Conservation (phyloP, 2,888 invertebrate species). For the Oscheius sp. region DNA sequence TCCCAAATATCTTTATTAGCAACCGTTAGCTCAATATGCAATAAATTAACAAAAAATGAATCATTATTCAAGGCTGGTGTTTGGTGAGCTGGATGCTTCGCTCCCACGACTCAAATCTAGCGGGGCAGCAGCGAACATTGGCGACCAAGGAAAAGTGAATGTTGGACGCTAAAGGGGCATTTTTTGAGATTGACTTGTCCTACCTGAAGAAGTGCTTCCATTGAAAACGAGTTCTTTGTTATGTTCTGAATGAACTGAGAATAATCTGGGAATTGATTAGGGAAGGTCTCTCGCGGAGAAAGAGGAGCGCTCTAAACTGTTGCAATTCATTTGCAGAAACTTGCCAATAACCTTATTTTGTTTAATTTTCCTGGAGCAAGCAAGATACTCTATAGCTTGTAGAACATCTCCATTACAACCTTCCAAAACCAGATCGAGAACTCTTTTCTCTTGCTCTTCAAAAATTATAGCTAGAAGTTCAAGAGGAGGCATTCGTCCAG, state of each 20-base stretch:
- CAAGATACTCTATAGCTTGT: slow-evolving; percentile 87
- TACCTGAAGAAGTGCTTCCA: slow-evolving; percentile 47
- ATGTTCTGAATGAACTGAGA: slow-evolving; percentile 9
- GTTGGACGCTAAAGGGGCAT: slow-evolving; percentile 25
- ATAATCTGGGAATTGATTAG: slow-evolving; percentile 1
- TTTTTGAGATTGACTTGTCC: not conserved
- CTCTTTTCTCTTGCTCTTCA: slow-evolving; percentile 78
- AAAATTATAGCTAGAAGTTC: slow-evolving; percentile 88
- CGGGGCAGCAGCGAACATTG: slow-evolving; percentile 21
- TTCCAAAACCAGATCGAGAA: slow-evolving; percentile 87
- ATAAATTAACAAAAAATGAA: not conserved
- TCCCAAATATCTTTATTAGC: slow-evolving; percentile 8
- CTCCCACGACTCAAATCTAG: slow-evolving; percentile 29
- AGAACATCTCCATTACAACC: slow-evolving; percentile 90
- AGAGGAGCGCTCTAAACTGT: not conserved
- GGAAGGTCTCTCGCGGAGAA: slow-evolving; percentile 7
- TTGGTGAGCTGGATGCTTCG: slow-evolving; percentile 34
- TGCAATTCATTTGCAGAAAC: not conserved
- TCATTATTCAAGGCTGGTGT: slow-evolving; percentile 29
- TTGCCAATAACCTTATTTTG: slow-evolving; percentile 1
- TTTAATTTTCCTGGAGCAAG: slow-evolving; percentile 38
- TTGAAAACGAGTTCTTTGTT: slow-evolving; percentile 34
- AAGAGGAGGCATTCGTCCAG: slow-evolving; percentile 74
- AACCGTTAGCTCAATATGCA: not conserved
- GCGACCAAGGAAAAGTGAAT: slow-evolving; percentile 31